Conservation (phyloP, 1,140 invertebrate genomes). For the Caenorhabditis brenneri region DNA sequence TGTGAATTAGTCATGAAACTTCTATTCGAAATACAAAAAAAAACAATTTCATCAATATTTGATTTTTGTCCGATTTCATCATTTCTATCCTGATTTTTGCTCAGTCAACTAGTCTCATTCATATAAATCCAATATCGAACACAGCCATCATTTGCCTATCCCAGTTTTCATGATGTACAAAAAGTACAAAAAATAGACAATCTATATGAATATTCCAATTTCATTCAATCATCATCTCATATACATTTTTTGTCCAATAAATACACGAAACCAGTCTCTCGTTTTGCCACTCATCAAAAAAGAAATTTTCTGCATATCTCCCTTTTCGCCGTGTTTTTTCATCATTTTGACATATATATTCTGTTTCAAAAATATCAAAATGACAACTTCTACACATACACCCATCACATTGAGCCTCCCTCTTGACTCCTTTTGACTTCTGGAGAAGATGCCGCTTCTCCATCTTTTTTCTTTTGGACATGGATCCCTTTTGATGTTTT, state of each 20-base stretch:
- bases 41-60: too few species aligned
- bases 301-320: neutral
- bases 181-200: neutral
- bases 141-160: too few species aligned
- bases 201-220: neutral
- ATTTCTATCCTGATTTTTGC: neutral
- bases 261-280: neutral
- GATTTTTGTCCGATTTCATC: too few species aligned
- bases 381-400: neutral
- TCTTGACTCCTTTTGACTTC: neutral
- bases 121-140: neutral
- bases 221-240: neutral
- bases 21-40: too few species aligned
- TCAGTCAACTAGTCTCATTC: neutral
- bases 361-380: neutral
- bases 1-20: too few species aligned
- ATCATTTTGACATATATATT: neutral
- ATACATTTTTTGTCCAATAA: neutral
- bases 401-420: constrained; percentile 28
- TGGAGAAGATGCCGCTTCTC: neutral
- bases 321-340: neutral
- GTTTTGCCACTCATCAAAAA: neutral
- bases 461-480: neutral
- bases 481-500: neutral
- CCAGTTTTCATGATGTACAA: neutral